These are phyloP conservation scores for Urocynchramus pylzowi DNA, from an alignment of 2,113 vertebrate genomes.

Conservation along the genomic window DNA sequence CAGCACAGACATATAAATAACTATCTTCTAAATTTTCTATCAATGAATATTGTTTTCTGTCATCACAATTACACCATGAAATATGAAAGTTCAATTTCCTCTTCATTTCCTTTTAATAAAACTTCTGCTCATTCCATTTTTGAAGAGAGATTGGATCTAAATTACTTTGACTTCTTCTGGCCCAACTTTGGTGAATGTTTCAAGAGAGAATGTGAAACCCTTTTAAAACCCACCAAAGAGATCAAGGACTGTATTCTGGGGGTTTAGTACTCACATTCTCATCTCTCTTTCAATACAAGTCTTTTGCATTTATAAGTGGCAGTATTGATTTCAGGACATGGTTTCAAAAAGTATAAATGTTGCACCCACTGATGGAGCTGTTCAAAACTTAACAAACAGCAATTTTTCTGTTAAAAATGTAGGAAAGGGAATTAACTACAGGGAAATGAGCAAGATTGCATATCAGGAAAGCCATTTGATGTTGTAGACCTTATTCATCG, in stretches of 20 bases:
- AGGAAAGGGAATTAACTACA: not conserved
- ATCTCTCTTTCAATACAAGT: not conserved
- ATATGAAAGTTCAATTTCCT: conserved; percentile 82
- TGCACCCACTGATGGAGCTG: not conserved
- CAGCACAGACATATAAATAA: conserved; percentile 62
- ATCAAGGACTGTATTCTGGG: not conserved
- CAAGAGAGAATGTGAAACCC: conserved; percentile 22
- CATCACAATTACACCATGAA: conserved; percentile 75
- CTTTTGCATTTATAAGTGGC: conserved; percentile 2
- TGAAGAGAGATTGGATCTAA: conserved; percentile 79
- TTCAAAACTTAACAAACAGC: not conserved
- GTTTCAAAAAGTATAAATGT: not conserved
- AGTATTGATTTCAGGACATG: not conserved
- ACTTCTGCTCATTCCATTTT: conserved; percentile 76
- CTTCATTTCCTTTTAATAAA: conserved; percentile 84
- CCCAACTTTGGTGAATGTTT: conserved; percentile 63
- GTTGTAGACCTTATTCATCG: not conserved
- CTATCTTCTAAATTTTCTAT: conserved; percentile 68
- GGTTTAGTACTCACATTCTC: not conserved
- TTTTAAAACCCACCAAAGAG: conserved; percentile 20
- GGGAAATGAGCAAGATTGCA: not conserved
- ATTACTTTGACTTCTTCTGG: conserved; percentile 78
- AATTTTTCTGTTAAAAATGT: not conserved
- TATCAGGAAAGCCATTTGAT: not conserved
- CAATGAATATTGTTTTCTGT: conserved; percentile 74